Evolutionary conservation across 1,140 invertebrate genomes (phyloP), one percentile per base, ranked within the genome.

Genomic region (Aradophagus sp.): DNA sequence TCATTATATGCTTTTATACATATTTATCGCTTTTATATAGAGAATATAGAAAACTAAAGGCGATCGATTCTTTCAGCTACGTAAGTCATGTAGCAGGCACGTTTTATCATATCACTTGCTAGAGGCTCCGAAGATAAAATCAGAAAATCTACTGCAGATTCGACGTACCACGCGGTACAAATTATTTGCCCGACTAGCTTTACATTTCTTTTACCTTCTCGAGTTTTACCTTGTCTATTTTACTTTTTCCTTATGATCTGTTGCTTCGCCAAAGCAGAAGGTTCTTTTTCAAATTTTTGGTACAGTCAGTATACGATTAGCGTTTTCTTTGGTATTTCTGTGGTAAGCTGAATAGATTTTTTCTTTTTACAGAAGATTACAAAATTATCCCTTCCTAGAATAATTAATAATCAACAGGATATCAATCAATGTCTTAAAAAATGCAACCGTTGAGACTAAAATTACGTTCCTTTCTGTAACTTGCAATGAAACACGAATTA

Each of bases 31-130:
- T 76, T 66, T 61, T 69, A 68, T 71, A 69, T 72, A 74, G 62
- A 75, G 66, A 71, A 68, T 76, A 80, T 82, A 83, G 62, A 84
- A 82, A 85, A 84, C 77, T 80, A 84, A 84, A 84, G 75, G 76
- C 78, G 70, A 65, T 81, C 50, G 77, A 73, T 76, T 78, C 76
- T 77, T 74, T 80, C 80, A 84, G 78, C 80, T 84, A 83, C 68
- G 72, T 78, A 75, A 71, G 69, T 82, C 52, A 58, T 80, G 74
- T 80, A 83, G 80, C 84, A 86, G 84, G 84, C 84, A 86, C 84
- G 81, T 85, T 80, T 85, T 86, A 80, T 83, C 69, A 81, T 85
- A 85, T 85, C 80, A 85, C 83, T 77, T 69, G 80, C 84, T 86
- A 84, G 74, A 85, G 83, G 81, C 80, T 82, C 75, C 35, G 74